Conservation (phyloP, 2,797 vertebrate species). For the Fistularia tabacaria region DNA sequence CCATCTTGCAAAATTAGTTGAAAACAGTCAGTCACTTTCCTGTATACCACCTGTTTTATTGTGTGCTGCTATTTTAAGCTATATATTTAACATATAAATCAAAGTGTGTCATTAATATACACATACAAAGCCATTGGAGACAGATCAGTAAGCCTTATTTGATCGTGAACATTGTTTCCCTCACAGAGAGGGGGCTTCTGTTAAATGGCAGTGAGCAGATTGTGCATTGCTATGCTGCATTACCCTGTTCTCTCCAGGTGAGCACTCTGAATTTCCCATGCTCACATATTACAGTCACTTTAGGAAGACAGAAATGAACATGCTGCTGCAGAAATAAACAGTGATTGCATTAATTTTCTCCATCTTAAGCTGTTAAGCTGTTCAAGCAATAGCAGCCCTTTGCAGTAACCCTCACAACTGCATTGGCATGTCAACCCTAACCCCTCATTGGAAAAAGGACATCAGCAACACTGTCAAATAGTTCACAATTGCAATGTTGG, state of each 20-base stretch:
- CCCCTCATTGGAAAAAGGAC: no score
- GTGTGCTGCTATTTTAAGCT: conserved; percentile 37
- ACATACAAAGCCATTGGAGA: conserved; percentile 28
- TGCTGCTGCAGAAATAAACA: background rate
- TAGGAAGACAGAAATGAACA: background rate
- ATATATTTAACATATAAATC: conserved; percentile 57
- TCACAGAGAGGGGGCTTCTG: conserved; percentile 28
- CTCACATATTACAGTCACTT: conserved; percentile 1
- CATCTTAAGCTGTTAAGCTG: background rate
- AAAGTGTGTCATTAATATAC: conserved; percentile 40
- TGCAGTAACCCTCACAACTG: conserved; percentile 7
- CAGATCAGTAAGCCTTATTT: conserved; percentile 15
- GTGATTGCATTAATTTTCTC: background rate
- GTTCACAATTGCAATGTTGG: no score
- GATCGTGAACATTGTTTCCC: conserved; percentile 37
- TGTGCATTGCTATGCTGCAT: conserved; percentile 14
- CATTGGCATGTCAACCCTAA: background rate
- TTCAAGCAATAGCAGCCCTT: background rate
- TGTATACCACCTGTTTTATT: conserved; percentile 24
- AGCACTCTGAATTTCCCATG: conserved; percentile 4
- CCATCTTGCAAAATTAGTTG: conserved; percentile 50
- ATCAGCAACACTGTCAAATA: no score
- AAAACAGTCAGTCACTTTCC: conserved; percentile 63
- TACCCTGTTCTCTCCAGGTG: conserved; percentile 10
- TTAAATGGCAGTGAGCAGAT: conserved; percentile 18